A percentile compares a stretch with the other conserved stretches of the same genome.
Conservation (phyloP, 2,797 vertebrate genomes). For the Craterocephalus amniculus region DNA sequence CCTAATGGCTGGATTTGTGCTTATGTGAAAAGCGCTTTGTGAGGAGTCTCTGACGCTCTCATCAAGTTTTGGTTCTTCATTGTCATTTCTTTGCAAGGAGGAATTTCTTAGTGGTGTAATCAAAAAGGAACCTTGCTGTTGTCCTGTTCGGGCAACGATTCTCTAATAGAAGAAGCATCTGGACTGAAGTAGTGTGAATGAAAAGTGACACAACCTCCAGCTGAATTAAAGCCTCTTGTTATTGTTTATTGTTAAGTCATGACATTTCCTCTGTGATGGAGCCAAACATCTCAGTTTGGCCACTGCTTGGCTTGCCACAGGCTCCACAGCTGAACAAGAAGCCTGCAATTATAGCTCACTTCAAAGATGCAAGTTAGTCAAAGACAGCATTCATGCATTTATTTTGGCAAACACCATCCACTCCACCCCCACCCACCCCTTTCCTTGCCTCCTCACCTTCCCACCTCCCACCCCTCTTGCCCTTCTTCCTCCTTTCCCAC, state of each 20-base stretch:
- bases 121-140: slow-evolving; percentile 7
- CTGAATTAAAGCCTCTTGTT: slow-evolving; percentile 51
- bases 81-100: slow-evolving; percentile 29
- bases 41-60: slow-evolving; percentile 50
- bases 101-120: slow-evolving; percentile 24
- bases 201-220: slow-evolving; percentile 45
- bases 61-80: slow-evolving; percentile 20
- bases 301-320: slow-evolving; percentile 70
- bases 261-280: slow-evolving; percentile 67
- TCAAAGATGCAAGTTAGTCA: slow-evolving; percentile 83
- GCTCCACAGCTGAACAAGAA: slow-evolving; percentile 80
- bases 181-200: slow-evolving; percentile 31
- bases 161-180: slow-evolving; percentile 3
- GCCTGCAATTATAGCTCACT: slow-evolving; percentile 81
- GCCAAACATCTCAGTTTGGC: slow-evolving; percentile 73
- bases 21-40: slow-evolving; percentile 73
- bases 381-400: slow-evolving; percentile 84
- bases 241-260: slow-evolving; percentile 74
- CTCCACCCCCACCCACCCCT: too few species aligned
- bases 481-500: slow-evolving; percentile 73
- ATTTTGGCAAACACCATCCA: slow-evolving; percentile 77
- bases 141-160: slow-evolving; percentile 15
- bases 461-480: slow-evolving; percentile 59
- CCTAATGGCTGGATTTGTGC: slow-evolving; percentile 57
- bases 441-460: slow-evolving; percentile 71